Conservation (phyloP, 2,888 invertebrate species). For the Drosophila kanekoi region DNA sequence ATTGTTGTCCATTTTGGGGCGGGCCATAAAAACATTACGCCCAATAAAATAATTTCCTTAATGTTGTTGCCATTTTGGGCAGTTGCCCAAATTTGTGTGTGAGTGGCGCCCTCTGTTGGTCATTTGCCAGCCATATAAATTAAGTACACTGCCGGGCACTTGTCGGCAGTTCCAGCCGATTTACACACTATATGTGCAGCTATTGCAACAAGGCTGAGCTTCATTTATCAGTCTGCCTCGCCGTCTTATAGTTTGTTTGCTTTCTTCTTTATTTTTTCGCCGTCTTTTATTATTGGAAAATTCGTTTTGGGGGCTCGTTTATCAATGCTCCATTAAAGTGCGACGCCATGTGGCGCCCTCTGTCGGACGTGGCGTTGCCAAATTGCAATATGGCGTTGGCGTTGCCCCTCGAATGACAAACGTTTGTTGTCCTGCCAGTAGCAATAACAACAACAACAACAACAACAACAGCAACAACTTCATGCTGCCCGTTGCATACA, state of each 20-base stretch:
- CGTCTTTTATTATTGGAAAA: slow-evolving; percentile 51
- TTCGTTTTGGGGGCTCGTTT: slow-evolving; percentile 58
- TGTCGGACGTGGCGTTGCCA: slow-evolving; percentile 62
- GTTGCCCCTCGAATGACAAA: slow-evolving; percentile 72
- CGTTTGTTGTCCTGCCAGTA: slow-evolving; percentile 66
- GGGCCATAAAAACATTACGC: slow-evolving; percentile 81
- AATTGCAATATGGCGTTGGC: slow-evolving; percentile 71
- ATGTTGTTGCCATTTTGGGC: slow-evolving; percentile 57
- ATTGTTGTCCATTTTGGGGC: slow-evolving; percentile 54
- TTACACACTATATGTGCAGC: slow-evolving; percentile 14
- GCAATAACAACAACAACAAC: slow-evolving; percentile 30
- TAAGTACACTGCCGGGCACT: slow-evolving; percentile 42
- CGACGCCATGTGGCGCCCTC: slow-evolving; percentile 70
- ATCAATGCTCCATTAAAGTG: slow-evolving; percentile 75
- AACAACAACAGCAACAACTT: slow-evolving; percentile 22
- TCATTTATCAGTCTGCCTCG: slow-evolving; percentile 71
- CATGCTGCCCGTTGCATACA: slow-evolving; percentile 43
- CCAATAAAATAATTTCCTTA: slow-evolving; percentile 82
- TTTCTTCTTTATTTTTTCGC: not conserved
- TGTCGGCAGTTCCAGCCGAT: slow-evolving; percentile 39
- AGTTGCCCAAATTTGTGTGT: slow-evolving; percentile 39
- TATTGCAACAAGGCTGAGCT: slow-evolving; percentile 13
- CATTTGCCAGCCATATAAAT: slow-evolving; percentile 62
- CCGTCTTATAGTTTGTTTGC: slow-evolving; percentile 27
- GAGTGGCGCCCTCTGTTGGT: slow-evolving; percentile 60